Percentiles rank a stretch among this genome's conserved stretches.
Evolutionary conservation across 2,888 invertebrate genomes (phyloP).

Genomic region (Choreutis nemorana): DNA sequence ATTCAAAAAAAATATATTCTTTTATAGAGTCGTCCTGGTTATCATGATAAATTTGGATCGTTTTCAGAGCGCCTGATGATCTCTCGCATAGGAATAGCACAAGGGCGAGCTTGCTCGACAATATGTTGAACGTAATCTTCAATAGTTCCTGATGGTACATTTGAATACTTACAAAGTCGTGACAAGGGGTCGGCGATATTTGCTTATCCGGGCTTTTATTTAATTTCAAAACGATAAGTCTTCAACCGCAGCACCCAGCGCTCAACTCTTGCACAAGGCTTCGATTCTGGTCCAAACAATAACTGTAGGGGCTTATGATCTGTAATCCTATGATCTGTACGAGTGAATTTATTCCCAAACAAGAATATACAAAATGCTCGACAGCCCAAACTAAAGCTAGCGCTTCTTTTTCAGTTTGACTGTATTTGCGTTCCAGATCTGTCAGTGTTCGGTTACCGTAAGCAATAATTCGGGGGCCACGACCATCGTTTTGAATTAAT

Average conservation of each 20-base stretch:
- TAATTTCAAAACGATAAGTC: constrained; percentile 10
- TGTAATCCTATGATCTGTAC: constrained; percentile 6
- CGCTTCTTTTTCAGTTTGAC: constrained; percentile 7
- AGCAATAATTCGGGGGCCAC: constrained; percentile 8
- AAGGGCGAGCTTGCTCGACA: not conserved
- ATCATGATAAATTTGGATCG: constrained; percentile 8
- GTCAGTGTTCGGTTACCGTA: constrained; percentile 7
- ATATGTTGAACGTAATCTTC: constrained; percentile 9
- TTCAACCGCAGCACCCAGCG: constrained; percentile 15
- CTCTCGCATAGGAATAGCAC: constrained; percentile 4
- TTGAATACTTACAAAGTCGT: constrained; percentile 5
- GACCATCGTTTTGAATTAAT: constrained; percentile 5
- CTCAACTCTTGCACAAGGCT: constrained; percentile 15
- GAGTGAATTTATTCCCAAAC: constrained; percentile 4
- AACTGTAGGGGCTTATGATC: constrained; percentile 13
- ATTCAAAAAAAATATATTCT: constrained; percentile 5
- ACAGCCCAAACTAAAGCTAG: constrained; percentile 8
- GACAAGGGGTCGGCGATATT: constrained; percentile 14
- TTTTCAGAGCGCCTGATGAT: constrained; percentile 4
- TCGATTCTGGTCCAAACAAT: constrained; percentile 12
- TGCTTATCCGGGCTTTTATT: constrained; percentile 11
- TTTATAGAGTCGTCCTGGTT: constrained; percentile 9
- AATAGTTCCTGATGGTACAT: not conserved
- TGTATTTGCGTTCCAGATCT: constrained; percentile 6
- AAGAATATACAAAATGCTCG: constrained; percentile 7